Evolutionary conservation across 2,113 vertebrate species (phyloP).

Genomic region (Scatophagus argus): DNA sequence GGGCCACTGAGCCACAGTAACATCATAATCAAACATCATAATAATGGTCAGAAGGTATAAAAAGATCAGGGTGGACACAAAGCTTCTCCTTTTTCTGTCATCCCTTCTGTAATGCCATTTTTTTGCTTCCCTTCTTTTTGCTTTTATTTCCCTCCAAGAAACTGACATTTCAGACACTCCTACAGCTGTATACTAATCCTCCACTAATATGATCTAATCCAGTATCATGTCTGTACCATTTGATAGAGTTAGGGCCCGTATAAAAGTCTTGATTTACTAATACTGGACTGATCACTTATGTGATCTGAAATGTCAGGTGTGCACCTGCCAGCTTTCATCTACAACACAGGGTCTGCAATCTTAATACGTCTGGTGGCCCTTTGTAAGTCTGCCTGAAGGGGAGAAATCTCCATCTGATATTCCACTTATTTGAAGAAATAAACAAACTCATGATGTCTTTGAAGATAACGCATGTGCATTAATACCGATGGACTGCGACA

Average conservation of each 20-base stretch:
- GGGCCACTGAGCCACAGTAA: conserved; percentile 17
- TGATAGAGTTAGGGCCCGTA: not conserved
- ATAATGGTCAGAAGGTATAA: not conserved
- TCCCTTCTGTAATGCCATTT: not conserved
- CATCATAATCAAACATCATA: conserved; percentile 9
- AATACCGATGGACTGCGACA: not conserved
- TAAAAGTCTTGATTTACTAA: not conserved
- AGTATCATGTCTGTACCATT: not conserved
- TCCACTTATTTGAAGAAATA: not conserved
- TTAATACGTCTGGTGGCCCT: not conserved
- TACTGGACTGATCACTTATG: not conserved
- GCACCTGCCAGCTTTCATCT: not conserved
- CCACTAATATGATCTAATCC: not conserved
- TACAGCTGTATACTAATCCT: not conserved
- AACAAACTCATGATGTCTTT: not conserved
- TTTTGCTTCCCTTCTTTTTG: not conserved
- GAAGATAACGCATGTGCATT: not conserved
- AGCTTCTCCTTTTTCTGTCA: not conserved
- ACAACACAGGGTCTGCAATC: not conserved
- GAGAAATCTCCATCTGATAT: not conserved
- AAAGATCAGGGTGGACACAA: not conserved
- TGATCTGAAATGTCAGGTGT: conserved; percentile 15
- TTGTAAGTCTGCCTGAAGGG: not conserved
- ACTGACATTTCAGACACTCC: conserved; percentile 3
- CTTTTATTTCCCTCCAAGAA: not conserved